Conservation (phyloP, 2,888 invertebrate genomes). For the Macrosiphum euphorbiae region DNA sequence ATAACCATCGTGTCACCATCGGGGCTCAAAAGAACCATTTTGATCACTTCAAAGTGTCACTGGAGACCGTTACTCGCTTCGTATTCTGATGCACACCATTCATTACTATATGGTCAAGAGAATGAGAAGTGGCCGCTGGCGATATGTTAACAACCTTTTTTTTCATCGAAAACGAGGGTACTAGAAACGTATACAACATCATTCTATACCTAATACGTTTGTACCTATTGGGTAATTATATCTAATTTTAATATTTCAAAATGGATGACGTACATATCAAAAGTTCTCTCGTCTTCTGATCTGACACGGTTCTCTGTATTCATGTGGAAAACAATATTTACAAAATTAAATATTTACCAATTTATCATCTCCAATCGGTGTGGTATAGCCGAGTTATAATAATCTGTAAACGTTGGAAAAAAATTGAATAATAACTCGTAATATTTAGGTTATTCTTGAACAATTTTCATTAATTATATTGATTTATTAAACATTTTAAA, state of each 20-base stretch:
- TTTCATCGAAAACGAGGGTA: too few relatives aligned
- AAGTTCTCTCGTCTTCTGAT: neutral
- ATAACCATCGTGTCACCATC: neutral
- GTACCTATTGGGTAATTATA: too few relatives aligned
- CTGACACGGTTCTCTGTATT: neutral
- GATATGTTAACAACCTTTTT: too few relatives aligned
- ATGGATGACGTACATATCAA: neutral
- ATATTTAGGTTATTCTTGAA: neutral
- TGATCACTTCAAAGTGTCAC: neutral
- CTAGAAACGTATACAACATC: too few relatives aligned
- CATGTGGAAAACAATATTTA: neutral
- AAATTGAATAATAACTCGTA: too few relatives aligned
- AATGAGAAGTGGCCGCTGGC: too few relatives aligned
- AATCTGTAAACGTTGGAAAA: neutral
- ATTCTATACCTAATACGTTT: too few relatives aligned
- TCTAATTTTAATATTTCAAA: too few relatives aligned
- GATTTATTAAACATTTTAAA: neutral
- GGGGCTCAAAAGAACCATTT: neutral
- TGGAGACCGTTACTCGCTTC: neutral
- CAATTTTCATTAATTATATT: neutral
- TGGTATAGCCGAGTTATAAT: neutral
- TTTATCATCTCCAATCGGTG: too few relatives aligned
- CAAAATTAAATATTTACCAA: neutral
- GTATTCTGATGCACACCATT: neutral
- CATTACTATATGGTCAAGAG: too few relatives aligned